Evolutionary conservation across 2,113 vertebrate genomes (phyloP).

Genomic region (Semicossyphus pulcher): DNA sequence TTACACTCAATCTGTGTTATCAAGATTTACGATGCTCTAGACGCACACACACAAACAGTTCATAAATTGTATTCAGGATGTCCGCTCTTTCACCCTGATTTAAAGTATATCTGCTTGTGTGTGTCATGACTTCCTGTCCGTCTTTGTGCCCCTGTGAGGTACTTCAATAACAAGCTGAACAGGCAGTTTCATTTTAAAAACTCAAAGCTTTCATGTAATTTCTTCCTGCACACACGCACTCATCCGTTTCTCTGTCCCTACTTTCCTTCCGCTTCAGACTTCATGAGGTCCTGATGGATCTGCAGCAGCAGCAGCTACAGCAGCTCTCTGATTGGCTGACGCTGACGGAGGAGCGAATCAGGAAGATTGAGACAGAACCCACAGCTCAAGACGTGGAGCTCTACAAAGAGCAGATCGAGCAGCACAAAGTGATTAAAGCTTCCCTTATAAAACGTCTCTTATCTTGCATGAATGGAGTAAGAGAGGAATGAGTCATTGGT

Average conservation of each 20-base stretch:
- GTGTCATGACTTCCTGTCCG: too few species aligned
- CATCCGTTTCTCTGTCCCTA: neutral
- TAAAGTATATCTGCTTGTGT: neutral
- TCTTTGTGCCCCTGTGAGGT: too few species aligned
- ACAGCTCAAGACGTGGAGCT: constrained; percentile 83
- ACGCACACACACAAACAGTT: neutral
- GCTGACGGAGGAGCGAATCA: constrained; percentile 91
- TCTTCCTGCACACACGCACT: neutral
- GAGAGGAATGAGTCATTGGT: neutral
- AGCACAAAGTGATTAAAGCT: constrained; percentile 86
- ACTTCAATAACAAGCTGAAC: too few species aligned
- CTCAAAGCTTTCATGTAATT: constrained; percentile 1
- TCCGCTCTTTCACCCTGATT: too few species aligned
- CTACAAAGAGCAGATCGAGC: constrained; percentile 89
- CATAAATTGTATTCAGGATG: constrained; percentile 13
- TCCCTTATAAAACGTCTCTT: neutral
- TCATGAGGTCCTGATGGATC: constrained; percentile 95
- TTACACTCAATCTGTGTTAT: constrained; percentile 28
- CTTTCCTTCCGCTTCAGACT: constrained; percentile 82
- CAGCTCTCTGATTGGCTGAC: constrained; percentile 95
- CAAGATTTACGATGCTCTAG: constrained; percentile 67
- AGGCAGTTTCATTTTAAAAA: too few species aligned
- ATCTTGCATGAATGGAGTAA: neutral
- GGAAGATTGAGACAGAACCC: constrained; percentile 87
- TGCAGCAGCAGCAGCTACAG: constrained; percentile 95